Base-by-base conservation (phyloP, 1,140 invertebrate species). In the Dendroctonus ponderosae region DNA sequence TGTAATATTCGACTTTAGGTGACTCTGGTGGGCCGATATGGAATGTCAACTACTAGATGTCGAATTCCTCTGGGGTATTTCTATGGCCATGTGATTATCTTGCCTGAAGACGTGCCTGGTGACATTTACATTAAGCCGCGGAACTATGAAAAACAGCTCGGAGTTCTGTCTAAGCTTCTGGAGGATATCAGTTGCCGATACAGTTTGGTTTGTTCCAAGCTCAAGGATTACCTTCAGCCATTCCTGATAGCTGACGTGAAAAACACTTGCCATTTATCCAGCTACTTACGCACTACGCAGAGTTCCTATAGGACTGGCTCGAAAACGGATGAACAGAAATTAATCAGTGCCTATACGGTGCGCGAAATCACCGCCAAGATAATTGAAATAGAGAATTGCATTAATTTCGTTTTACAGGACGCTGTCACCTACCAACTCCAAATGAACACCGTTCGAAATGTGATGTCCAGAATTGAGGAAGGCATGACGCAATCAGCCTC, bases 61-160 rank as follows among this genome's bases (percentile, higher is more conserved):
- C 89, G 91, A 78, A 94, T 96, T 57, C 93, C 93, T 0, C 80
- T 96, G 15, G 94, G 93, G n/a, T 89, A 89, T 75, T 96, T 96
- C 79, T 96, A 92, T 76, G 94, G 94, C 3, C 93, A 96, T 76
- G 87, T 92, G 46, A 86, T 91, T 37, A 84, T 92, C 54, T 61
- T 78, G 26, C 71, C 73, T 9, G 72, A 79, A 62, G 75, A 77
- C 62, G 58, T 75, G 39, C 67, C 74, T 2, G 62, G 26, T 3
- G 73, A 76, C n/a, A 40, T 57, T 54, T 56, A 14, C 26, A n/a
- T 63, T 15, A 64, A 69, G 58, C 7, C 37, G 75, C 62, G 75
- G 51, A 78, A 71, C 57, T 72, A 53, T 70, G 79, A 70, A 41
- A 77, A 72, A 74, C 79, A 72, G 72, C 72, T 70, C 71, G 79